phyloP scores from a whole-genome alignment of 2,888 invertebrate genomes.

The Xanthia togata region DNA sequence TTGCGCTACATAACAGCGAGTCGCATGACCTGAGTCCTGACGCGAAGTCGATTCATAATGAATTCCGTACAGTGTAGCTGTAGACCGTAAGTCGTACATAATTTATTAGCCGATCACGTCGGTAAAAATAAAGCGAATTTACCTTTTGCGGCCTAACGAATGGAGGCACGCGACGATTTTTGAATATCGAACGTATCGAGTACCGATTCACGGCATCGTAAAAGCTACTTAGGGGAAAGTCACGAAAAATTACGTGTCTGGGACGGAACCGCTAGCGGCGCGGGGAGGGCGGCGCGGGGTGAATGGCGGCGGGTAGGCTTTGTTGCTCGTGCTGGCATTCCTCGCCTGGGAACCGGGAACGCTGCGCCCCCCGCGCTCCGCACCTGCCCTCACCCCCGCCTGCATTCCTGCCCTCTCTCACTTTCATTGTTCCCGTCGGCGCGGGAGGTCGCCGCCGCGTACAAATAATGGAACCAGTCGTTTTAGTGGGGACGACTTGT shows the following conservation, averaged over 20 bases:
- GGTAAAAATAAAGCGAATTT: slow-evolving; percentile 69
- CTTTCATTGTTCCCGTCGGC: slow-evolving; percentile 89
- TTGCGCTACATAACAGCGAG: slow-evolving; percentile 56
- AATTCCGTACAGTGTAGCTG: slow-evolving; percentile 50
- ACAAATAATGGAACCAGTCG: slow-evolving; percentile 87
- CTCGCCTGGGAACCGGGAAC: slow-evolving; percentile 90
- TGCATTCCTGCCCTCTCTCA: slow-evolving; percentile 89
- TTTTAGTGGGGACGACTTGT: slow-evolving; percentile 80
- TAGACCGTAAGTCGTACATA: slow-evolving; percentile 51
- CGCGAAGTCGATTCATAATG: slow-evolving; percentile 53
- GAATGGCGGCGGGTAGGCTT: slow-evolving; percentile 89
- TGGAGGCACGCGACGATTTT: slow-evolving; percentile 74
- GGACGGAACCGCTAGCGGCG: slow-evolving; percentile 78
- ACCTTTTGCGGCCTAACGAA: slow-evolving; percentile 72
- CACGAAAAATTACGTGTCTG: slow-evolving; percentile 85
- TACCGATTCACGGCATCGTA: slow-evolving; percentile 75
- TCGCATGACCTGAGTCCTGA: slow-evolving; percentile 54
- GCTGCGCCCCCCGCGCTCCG: slow-evolving; percentile 71
- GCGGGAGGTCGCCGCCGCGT: slow-evolving; percentile 88
- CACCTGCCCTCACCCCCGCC: slow-evolving; percentile 77
- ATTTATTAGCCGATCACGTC: slow-evolving; percentile 63
- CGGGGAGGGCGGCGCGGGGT: slow-evolving; percentile 78
- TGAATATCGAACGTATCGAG: slow-evolving; percentile 77
- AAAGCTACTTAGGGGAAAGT: slow-evolving; percentile 84
- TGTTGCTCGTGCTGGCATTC: slow-evolving; percentile 90